phyloP scores from a whole-genome alignment of 2,797 vertebrate genomes.

The Mormyrus hasselquistii region DNA sequence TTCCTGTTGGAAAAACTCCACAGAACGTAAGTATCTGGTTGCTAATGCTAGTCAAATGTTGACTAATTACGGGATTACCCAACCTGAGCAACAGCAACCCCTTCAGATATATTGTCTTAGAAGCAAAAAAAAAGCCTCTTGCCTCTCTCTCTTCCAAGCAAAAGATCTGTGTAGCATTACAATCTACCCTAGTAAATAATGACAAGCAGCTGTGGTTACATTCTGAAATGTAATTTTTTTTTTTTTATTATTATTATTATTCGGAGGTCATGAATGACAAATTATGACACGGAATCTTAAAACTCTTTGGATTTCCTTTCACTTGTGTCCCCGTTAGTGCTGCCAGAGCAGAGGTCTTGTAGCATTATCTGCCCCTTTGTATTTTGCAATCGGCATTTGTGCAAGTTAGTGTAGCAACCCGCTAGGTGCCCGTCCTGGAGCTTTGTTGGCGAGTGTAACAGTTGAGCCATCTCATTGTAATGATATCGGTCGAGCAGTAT shows the following conservation, averaged over 20 bases:
- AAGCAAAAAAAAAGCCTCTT: background rate
- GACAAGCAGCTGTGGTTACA: background rate
- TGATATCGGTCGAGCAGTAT: background rate
- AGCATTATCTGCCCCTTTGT: background rate
- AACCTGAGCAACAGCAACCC: background rate
- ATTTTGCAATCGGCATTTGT: background rate
- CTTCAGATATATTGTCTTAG: background rate
- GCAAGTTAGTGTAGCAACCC: background rate
- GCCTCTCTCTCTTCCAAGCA: background rate
- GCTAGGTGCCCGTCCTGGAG: background rate
- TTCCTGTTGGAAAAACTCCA: background rate
- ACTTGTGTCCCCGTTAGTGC: background rate
- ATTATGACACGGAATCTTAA: background rate
- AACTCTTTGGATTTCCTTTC: background rate
- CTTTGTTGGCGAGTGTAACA: background rate
- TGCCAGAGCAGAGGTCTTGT: background rate
- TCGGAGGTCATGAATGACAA: background rate
- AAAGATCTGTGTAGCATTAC: background rate
- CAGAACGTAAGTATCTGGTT: background rate
- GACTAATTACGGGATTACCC: conserved; percentile 4
- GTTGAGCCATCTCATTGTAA: background rate
- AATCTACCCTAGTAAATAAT: background rate
- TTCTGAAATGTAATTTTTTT: background rate
- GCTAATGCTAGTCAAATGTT: background rate
- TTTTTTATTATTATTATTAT: background rate